These are phyloP conservation scores for Equus quagga DNA, from an alignment of 2,113 vertebrate species.

Conservation along the genomic window DNA sequence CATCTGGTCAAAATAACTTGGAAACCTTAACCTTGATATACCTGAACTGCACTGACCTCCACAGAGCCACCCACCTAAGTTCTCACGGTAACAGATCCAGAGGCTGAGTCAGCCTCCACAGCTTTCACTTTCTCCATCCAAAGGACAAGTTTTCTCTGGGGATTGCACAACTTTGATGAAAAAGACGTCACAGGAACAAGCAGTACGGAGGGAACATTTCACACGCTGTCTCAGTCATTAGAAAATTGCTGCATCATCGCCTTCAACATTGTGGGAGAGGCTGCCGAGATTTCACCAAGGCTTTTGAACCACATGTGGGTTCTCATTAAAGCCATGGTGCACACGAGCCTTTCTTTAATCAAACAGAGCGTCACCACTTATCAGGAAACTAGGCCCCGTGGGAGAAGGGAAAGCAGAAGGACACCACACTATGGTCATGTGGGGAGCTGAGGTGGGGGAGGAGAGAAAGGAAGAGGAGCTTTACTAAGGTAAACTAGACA, in stretches of 20 bases:
- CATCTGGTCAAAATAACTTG: conserved; percentile 48
- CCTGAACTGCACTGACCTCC: conserved; percentile 41
- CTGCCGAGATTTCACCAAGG: not conserved
- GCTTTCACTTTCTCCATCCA: not conserved
- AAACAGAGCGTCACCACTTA: not conserved
- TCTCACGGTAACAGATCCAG: conserved; percentile 36
- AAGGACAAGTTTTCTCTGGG: conserved; percentile 69
- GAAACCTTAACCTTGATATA: conserved; percentile 52
- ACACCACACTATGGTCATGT: not conserved
- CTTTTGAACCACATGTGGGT: conserved; percentile 15
- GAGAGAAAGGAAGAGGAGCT: not conserved
- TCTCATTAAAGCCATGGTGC: not conserved
- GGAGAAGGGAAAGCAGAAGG: not conserved
- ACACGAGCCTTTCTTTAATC: not conserved
- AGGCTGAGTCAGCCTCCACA: conserved; percentile 63
- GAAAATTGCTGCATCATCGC: conserved; percentile 46
- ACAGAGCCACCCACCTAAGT: conserved; percentile 46
- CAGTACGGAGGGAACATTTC: conserved; percentile 39
- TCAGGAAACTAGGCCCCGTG: not conserved
- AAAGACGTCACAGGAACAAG: conserved; percentile 22
- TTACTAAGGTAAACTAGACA: not conserved
- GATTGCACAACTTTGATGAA: conserved; percentile 38
- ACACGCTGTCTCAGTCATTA: conserved; percentile 44
- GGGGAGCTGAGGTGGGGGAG: not conserved
- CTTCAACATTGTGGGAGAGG: not conserved